phyloP scores from a whole-genome alignment of 2,113 vertebrate genomes.

The Papio anubis region DNA sequence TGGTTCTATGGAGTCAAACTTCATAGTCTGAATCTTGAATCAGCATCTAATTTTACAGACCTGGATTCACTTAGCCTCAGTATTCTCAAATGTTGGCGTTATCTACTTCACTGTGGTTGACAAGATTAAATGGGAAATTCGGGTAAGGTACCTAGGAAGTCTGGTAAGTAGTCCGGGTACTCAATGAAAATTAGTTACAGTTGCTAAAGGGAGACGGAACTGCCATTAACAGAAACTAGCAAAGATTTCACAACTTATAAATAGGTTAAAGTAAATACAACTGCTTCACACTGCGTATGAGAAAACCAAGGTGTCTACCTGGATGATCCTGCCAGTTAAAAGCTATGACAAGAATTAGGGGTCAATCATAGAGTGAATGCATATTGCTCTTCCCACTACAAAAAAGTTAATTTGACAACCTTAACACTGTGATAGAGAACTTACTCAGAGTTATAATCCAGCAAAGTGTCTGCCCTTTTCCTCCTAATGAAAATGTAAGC shows the following conservation, averaged over 20 bases:
- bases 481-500: background rate
- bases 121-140: background rate
- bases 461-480: background rate
- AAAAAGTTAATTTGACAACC: background rate
- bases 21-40: background rate
- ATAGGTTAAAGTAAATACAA: background rate
- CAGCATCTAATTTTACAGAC: background rate
- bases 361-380: background rate
- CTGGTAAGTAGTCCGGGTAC: background rate
- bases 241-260: background rate
- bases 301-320: background rate
- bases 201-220: background rate
- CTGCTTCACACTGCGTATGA: background rate
- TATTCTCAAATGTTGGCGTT: background rate
- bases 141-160: background rate
- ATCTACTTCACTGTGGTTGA: background rate
- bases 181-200: background rate
- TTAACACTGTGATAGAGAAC: background rate
- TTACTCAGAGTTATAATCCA: background rate
- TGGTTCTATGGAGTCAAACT: background rate
- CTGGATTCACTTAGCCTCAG: background rate
- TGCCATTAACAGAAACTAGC: background rate
- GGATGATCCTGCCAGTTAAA: background rate
- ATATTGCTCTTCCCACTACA: background rate
- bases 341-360: background rate